phyloP scores from a whole-genome alignment of 2,888 invertebrate genomes.

The Argyresthia goedartella region DNA sequence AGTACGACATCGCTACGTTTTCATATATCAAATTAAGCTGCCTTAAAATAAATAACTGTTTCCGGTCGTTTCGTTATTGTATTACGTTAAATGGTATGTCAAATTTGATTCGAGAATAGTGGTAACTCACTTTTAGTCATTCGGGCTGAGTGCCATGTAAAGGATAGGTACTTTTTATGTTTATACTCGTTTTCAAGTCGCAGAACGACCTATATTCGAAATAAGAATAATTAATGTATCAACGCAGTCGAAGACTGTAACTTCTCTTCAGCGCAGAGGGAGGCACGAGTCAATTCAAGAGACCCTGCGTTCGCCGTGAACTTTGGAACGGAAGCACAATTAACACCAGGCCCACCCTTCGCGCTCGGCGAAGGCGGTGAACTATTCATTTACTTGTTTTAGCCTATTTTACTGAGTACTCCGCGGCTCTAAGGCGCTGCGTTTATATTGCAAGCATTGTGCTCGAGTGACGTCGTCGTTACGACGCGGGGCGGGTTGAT shows the following conservation, averaged over 20 bases:
- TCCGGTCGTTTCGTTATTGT: too few species aligned
- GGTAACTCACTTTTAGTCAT: too few species aligned
- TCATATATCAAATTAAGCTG: too few species aligned
- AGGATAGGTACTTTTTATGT: too few species aligned
- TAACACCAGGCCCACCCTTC: slow-evolving; percentile 9
- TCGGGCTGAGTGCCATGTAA: too few species aligned
- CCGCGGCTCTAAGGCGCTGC: not conserved
- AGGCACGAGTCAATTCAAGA: slow-evolving; percentile 6
- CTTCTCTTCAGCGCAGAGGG: not conserved
- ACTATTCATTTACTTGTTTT: slow-evolving; percentile 5
- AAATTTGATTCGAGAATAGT: too few species aligned
- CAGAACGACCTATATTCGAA: too few species aligned
- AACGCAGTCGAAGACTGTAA: not conserved
- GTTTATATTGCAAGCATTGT: not conserved
- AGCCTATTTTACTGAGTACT: not conserved
- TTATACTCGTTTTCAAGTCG: too few species aligned
- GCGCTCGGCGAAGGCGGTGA: slow-evolving; percentile 5
- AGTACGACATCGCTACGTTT: not conserved
- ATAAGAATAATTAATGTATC: too few species aligned
- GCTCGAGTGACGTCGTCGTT: not conserved
- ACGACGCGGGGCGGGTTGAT: not conserved
- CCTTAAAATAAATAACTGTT: too few species aligned
- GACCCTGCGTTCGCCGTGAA: slow-evolving; percentile 4
- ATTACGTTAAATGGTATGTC: too few species aligned
- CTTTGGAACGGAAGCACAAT: slow-evolving; percentile 10